Evolutionary conservation across 2,113 vertebrate species (phyloP).

Genomic region (Crotalus horridus): DNA sequence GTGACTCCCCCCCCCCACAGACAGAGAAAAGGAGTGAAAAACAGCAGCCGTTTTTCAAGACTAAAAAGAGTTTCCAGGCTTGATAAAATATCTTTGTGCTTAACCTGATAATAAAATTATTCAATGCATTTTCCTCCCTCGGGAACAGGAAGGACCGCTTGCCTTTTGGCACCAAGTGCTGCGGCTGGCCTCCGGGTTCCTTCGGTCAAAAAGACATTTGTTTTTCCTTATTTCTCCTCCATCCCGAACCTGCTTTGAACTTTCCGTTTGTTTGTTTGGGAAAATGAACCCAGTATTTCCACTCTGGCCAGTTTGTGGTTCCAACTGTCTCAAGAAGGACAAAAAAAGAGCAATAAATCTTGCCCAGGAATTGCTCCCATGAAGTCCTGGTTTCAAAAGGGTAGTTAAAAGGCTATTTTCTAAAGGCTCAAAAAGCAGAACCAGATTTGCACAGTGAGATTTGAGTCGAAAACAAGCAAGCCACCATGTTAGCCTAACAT

Average conservation of each 20-base stretch:
- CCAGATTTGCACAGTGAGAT: background rate
- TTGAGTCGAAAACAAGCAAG: background rate
- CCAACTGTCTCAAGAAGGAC: background rate
- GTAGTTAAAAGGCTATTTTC: background rate
- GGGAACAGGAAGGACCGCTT: background rate
- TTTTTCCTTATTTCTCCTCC: background rate
- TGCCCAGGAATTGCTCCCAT: background rate
- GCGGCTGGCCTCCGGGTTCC: background rate
- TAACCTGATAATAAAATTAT: slow-evolving; percentile 27
- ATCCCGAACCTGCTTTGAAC: background rate
- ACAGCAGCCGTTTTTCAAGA: background rate
- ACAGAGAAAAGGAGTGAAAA: background rate
- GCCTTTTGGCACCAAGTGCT: background rate
- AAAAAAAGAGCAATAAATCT: background rate
- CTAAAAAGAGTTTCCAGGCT: slow-evolving; percentile 1
- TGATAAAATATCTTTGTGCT: background rate
- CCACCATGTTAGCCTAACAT: background rate
- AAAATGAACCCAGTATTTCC: background rate
- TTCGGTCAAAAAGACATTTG: background rate
- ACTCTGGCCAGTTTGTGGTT: background rate
- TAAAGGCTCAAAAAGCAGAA: background rate
- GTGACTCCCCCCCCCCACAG: background rate
- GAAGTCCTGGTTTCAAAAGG: background rate
- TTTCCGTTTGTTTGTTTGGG: background rate
- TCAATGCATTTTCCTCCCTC: background rate